phyloP scores from a whole-genome alignment of 2,797 vertebrate species.

The Galagoides demidoff region DNA sequence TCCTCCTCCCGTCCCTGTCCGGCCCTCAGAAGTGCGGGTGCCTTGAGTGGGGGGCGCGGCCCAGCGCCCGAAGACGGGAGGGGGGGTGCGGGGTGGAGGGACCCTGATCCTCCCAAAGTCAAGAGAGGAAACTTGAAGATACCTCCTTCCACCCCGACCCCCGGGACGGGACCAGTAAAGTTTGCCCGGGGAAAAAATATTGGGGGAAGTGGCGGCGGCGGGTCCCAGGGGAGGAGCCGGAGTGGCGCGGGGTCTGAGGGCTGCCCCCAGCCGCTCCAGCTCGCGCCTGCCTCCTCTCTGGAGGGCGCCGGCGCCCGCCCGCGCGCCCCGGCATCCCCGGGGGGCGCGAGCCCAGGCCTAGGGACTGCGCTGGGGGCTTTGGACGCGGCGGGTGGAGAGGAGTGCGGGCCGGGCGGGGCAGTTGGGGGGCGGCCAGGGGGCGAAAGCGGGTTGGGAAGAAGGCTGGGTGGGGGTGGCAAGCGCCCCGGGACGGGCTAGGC shows the following conservation, averaged over 20 bases:
- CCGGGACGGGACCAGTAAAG: constrained; percentile 68
- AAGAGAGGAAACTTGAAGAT: constrained; percentile 67
- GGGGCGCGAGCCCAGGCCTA: not conserved
- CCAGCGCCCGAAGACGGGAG: not conserved
- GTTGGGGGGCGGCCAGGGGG: not conserved
- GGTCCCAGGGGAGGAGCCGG: constrained; percentile 69
- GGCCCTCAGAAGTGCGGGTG: not conserved
- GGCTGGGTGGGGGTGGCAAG: constrained; percentile 14
- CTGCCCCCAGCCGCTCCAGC: not conserved
- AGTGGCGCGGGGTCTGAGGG: constrained; percentile 22
- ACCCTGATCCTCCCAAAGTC: constrained; percentile 33
- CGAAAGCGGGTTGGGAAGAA: not conserved
- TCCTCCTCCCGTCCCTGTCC: not conserved
- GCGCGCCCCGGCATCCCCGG: not conserved
- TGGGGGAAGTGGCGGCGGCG: constrained; percentile 49
- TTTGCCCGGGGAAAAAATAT: constrained; percentile 64
- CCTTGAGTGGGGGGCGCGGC: not conserved
- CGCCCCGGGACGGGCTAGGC: constrained; percentile 40
- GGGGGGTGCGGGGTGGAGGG: not conserved
- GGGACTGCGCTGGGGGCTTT: not conserved
- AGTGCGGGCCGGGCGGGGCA: constrained; percentile 23
- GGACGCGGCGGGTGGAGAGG: not conserved
- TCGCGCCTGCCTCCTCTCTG: not conserved
- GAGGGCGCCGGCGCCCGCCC: not conserved
- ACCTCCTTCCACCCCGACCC: constrained; percentile 59